Percentiles rank a stretch among this genome's conserved stretches.
Conservation (phyloP, 2,888 invertebrate species). For the Ichneumoninae sp. region DNA sequence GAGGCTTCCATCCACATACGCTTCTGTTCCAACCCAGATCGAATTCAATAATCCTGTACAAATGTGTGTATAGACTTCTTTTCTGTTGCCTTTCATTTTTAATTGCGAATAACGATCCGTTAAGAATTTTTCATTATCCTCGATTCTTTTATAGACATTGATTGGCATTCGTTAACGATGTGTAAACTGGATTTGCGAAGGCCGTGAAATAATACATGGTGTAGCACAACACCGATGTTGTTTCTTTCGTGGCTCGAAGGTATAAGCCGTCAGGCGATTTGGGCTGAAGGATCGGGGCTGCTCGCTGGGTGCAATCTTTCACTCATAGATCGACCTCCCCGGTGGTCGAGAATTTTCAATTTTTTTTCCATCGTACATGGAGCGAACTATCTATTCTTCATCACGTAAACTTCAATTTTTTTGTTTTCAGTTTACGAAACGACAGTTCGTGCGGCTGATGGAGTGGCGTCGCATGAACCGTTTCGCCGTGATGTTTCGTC, state of each 20-base stretch:
- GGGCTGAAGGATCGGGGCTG: not conserved
- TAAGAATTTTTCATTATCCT: not conserved
- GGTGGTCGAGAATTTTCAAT: not conserved
- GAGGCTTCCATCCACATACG: too few relatives aligned
- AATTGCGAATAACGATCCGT: not conserved
- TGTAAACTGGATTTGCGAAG: not conserved
- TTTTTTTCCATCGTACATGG: not conserved
- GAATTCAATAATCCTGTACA: not conserved
- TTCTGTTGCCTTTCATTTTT: not conserved
- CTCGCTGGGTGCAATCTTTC: not conserved
- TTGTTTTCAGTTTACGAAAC: not conserved
- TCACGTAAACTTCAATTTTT: not conserved
- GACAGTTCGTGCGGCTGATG: not conserved
- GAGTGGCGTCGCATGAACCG: not conserved
- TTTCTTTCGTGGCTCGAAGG: constrained; percentile 1
- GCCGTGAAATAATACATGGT: not conserved
- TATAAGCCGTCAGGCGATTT: not conserved
- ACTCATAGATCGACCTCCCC: not conserved
- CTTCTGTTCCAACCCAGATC: not conserved
- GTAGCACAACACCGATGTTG: not conserved
- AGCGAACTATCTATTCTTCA: not conserved
- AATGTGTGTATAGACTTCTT: not conserved
- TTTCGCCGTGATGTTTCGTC: not conserved
- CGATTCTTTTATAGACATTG: not conserved
- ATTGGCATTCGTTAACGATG: not conserved